Base-by-base conservation (phyloP, 2,797 vertebrate species). In the Lagocephalus sceleratus region DNA sequence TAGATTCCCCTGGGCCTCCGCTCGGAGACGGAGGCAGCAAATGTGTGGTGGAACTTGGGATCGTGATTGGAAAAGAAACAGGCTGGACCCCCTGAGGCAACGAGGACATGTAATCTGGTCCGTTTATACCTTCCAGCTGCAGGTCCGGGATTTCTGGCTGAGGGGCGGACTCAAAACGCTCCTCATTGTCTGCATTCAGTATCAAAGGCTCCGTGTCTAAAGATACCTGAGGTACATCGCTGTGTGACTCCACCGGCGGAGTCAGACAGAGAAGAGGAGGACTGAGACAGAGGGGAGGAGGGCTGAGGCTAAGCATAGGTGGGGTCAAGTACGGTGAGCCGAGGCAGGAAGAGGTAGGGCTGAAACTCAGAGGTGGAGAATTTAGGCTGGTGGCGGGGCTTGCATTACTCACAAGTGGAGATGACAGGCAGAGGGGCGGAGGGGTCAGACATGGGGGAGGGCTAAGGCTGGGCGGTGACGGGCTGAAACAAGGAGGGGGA, bases 311-410 rank as follows among this genome's bases (percentile, higher is more conserved):
- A 5, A 85, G 84, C 82, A 84, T 80, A 1, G 85, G 83, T 12
- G 86, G 86, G n/a, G 85, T 87, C 60, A 89, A 83, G 69, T 87
- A 87, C 16, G 85, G 84, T 17, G 87, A 85, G 70, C 85, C 85
- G 55, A 87, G 82, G 60, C 79, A 75, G 51, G 88, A 87, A 0
- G 85, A 88, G 42, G 83, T 83, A 11, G 86, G 85, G 54, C 86
- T 87, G 68, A 86, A 76, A 63, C 79, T 87, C 45, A 79, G 54
- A 16, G 80, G 68, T 10, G 79, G 80, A 46, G 85, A 84, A 71
- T 78, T 75, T 6, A 75, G 80, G 57, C 78, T 85, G 26, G 84
- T 73, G 0, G 57, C 29, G 0, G 74, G 71, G 60, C 76, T 82
- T 43, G 74, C n/a, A 0, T 74, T 54, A 46, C 47, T 77, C 23